A percentile compares a stretch with the other conserved stretches of the same genome.
Conservation (phyloP, 1,140 invertebrate genomes). For the Acromyrmex heyeri region DNA sequence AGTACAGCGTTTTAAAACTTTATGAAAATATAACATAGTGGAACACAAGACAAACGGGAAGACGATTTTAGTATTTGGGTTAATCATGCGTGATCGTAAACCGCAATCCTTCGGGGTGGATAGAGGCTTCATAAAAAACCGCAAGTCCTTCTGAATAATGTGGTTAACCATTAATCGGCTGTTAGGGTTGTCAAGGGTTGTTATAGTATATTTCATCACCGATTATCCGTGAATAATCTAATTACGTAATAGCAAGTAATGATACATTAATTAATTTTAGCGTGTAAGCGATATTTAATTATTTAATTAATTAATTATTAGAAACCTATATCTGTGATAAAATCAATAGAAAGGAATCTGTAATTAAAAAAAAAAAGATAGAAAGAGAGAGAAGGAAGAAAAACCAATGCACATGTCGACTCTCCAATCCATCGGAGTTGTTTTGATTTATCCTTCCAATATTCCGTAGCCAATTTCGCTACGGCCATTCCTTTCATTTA, state of each 20-base stretch:
- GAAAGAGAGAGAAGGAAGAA: background rate
- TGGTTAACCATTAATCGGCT: constrained; percentile 67
- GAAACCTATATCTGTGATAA: constrained; percentile 25
- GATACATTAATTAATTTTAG: constrained; percentile 30
- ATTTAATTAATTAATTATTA: constrained; percentile 18
- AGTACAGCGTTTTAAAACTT: background rate
- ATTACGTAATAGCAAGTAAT: background rate
- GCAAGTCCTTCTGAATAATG: constrained; percentile 74
- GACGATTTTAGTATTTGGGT: constrained; percentile 61
- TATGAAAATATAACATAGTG: background rate
- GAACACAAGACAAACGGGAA: background rate
- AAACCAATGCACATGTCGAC: background rate
- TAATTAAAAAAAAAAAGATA: constrained; percentile 33
- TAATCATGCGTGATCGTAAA: constrained; percentile 62
- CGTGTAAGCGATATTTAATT: background rate
- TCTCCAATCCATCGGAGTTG: constrained; percentile 38
- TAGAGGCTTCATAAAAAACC: constrained; percentile 72
- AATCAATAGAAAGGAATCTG: constrained; percentile 36
- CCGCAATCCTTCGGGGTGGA: constrained; percentile 67
- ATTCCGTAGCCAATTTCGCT: constrained; percentile 44
- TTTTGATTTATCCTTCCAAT: constrained; percentile 60
- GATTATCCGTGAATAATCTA: constrained; percentile 28
- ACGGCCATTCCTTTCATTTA: constrained; percentile 53
- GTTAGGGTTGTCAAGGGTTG: constrained; percentile 33
- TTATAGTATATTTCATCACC: constrained; percentile 1